Conservation (phyloP, 1,140 invertebrate genomes). For the Pseudomyrmex concolor region DNA sequence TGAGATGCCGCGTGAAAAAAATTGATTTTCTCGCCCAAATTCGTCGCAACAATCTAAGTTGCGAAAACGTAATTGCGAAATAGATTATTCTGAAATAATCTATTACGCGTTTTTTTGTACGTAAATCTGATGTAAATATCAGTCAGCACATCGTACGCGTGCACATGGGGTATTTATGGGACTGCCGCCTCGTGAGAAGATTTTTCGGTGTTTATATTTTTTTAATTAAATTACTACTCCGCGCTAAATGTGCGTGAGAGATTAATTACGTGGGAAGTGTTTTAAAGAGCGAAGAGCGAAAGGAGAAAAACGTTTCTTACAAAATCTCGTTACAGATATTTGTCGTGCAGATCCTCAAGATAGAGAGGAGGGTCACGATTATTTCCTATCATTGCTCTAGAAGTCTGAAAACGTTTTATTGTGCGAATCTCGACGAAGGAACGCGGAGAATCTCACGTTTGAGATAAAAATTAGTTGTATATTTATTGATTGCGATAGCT, state of each 20-base stretch:
- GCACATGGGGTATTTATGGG: too few relatives aligned
- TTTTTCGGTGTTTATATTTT: too few relatives aligned
- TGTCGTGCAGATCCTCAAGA: too few relatives aligned
- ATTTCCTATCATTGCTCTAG: not conserved
- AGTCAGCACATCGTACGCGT: too few relatives aligned
- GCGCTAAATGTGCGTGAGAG: too few relatives aligned
- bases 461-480: not conserved
- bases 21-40: not conserved
- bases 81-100: not conserved
- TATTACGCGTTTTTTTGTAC: conserved; percentile 72
- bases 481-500: not conserved
- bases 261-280: too few relatives aligned
- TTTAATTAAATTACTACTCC: too few relatives aligned
- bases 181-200: too few relatives aligned
- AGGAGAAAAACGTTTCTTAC: too few relatives aligned
- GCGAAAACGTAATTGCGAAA: not conserved
- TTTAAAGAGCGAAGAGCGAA: too few relatives aligned
- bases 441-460: not conserved
- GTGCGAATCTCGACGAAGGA: not conserved
- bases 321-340: too few relatives aligned
- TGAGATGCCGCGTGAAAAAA: not conserved
- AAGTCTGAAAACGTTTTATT: not conserved
- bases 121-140: conserved; percentile 74
- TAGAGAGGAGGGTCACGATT: too few relatives aligned
- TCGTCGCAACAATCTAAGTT: not conserved